Conservation (phyloP, 2,113 vertebrate genomes). For the Onychorhynchus coronatus region DNA sequence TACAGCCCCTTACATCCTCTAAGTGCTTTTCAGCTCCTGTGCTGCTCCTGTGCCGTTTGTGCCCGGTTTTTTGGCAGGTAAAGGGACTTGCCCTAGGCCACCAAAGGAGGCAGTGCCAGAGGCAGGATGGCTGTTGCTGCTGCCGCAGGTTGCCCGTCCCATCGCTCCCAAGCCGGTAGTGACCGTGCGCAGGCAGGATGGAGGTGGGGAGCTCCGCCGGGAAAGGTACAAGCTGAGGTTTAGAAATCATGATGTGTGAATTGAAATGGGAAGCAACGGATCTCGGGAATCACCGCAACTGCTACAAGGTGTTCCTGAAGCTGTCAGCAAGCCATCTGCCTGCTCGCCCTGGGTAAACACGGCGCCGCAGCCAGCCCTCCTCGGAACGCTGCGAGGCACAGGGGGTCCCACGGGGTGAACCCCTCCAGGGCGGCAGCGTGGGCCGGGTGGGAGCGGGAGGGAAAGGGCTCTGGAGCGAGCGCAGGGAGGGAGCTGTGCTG, state of each 20-base stretch:
- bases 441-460: background rate
- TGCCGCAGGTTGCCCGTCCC: background rate
- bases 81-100: background rate
- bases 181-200: accelerated
- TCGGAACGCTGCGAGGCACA: accelerated
- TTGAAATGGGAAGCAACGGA: constrained; percentile 67
- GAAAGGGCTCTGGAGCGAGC: background rate
- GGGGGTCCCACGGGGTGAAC: background rate
- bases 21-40: background rate
- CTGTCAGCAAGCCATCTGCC: constrained; percentile 67
- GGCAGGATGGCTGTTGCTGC: background rate
- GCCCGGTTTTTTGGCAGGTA: background rate
- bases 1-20: background rate
- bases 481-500: background rate
- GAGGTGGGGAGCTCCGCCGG: constrained; percentile 21
- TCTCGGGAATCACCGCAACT: constrained; percentile 49
- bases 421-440: accelerated
- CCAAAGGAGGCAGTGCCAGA: background rate
- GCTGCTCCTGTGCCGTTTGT: background rate
- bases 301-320: constrained; percentile 68
- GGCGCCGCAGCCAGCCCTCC: background rate
- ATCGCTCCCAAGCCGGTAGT: accelerated
- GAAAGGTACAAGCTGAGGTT: constrained; percentile 56
- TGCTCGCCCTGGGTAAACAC: constrained; percentile 29
- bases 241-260: constrained; percentile 70